Evolutionary conservation across 2,888 invertebrate genomes (phyloP).

Genomic region (Parelbella ahira): DNA sequence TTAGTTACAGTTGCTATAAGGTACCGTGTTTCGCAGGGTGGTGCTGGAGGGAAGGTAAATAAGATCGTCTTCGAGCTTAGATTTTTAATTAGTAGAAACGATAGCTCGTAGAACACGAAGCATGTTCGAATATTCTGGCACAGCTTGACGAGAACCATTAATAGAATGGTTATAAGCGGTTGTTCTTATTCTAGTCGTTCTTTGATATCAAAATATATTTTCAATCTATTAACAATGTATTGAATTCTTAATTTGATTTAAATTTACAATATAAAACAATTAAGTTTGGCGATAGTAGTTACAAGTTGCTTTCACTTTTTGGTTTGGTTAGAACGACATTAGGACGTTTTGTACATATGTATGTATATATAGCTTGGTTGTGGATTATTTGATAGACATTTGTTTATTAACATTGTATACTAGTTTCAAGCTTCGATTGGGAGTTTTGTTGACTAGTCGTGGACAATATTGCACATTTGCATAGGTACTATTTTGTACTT

Average conservation of each 20-base stretch:
- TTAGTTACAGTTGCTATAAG: conserved; percentile 44
- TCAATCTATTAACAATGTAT: no score
- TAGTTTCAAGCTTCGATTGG: no score
- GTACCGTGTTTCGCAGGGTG: conserved; percentile 65
- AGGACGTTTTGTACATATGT: conserved; percentile 10
- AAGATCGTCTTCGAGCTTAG: conserved; percentile 38
- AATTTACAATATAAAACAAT: no score
- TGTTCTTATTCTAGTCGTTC: conserved; percentile 14
- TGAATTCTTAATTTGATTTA: no score
- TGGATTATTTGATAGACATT: no score
- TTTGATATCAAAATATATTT: no score
- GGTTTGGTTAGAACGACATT: conserved; percentile 6
- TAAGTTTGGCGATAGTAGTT: background rate
- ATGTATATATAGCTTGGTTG: no score
- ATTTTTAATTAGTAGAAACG: conserved; percentile 51
- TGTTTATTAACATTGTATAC: no score
- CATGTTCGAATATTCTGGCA: conserved; percentile 53
- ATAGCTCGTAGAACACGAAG: conserved; percentile 55
- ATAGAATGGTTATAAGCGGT: conserved; percentile 40
- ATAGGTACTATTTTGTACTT: no score
- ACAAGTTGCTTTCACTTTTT: conserved; percentile 12
- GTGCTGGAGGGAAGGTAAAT: conserved; percentile 75
- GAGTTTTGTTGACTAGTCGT: no score
- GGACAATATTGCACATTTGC: no score
- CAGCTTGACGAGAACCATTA: conserved; percentile 41